Base-by-base conservation (phyloP, 1,140 invertebrate genomes). In the Ceratoteleas bidentatus region DNA sequence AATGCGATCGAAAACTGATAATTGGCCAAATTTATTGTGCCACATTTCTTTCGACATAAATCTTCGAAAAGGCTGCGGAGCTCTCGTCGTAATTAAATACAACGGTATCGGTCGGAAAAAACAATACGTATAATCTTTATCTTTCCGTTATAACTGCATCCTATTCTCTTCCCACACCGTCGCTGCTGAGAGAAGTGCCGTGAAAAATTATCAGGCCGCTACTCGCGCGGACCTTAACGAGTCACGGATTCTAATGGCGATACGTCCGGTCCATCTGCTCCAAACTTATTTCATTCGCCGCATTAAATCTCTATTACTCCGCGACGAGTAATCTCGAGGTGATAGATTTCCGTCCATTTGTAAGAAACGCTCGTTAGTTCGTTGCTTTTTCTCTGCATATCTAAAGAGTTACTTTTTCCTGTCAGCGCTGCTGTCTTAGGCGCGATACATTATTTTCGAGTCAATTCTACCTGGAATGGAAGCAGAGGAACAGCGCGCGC, bases 271-370 rank as follows among this genome's bases (percentile, higher is more conserved):
- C 62, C 80, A 85, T 83, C 82, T 81, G 77, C 64, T 81, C 58
- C 47, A 52, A 77, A 84, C 73, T 81, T 81, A 84, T 81, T 79
- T 85, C 81, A 64, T 61, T 73, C 57, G 69, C 34, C 62, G 40
- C 70, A 79, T 82, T 82, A 79, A 85, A 85, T 85, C 76, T 77
- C 78, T 81, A 77, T 84, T 74, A 78, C 77, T 84, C 53, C 16
- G 69, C 52, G 73, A 81, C 69, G 74, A 75, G 78, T 74, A 84
- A 84, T 81, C 73, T 84, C 64, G 33, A 72, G 74, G 73, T 81
- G 69, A 81, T 78, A 78, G 82, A 81, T 84, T 84, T 84, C 60
- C 69, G 40, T 61, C 58, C 78, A 78, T 84, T 73, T 65, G 65
- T 84, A 73, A 83, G 58, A 81, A 81, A 68, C 62, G 62, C 73